A percentile compares a stretch with the other conserved stretches of the same genome.
Conservation (phyloP, 2,888 invertebrate species). For the Leptura quadrifasciata region DNA sequence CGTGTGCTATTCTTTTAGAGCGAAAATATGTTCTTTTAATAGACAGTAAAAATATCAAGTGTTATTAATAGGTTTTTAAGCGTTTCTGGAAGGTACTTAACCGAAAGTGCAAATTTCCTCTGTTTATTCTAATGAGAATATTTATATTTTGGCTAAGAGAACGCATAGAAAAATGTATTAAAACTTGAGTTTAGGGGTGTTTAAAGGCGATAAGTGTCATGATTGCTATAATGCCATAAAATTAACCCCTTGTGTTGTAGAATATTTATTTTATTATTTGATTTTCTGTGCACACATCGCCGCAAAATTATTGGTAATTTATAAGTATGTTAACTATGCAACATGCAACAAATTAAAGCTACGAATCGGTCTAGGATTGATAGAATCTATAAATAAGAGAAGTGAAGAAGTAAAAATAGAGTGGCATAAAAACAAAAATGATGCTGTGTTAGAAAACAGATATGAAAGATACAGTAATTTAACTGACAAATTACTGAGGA, state of each 20-base stretch:
- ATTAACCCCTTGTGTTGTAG: not conserved
- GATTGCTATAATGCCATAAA: not conserved
- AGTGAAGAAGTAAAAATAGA: no score
- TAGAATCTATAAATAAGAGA: no score
- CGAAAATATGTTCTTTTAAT: not conserved
- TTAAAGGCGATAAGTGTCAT: not conserved
- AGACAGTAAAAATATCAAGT: not conserved
- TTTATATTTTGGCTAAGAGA: slow-evolving; percentile 1
- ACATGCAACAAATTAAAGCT: no score
- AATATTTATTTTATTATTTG: no score
- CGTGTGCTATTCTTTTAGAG: slow-evolving; percentile 41
- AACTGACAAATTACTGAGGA: no score
- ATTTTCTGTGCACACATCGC: no score
- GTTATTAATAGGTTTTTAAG: slow-evolving; percentile 31
- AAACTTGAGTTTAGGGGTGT: not conserved
- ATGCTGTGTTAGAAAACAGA: no score
- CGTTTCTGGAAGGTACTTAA: slow-evolving; percentile 1
- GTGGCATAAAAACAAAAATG: no score
- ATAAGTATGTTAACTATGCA: no score
- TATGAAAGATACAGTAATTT: no score
- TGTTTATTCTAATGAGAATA: not conserved
- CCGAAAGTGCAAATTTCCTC: slow-evolving; percentile 15
- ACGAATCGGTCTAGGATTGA: no score
- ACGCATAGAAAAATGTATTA: not conserved
- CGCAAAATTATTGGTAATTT: no score